Evolutionary conservation across 2,113 vertebrate genomes (phyloP).

Genomic region (Colossoma macropomum): DNA sequence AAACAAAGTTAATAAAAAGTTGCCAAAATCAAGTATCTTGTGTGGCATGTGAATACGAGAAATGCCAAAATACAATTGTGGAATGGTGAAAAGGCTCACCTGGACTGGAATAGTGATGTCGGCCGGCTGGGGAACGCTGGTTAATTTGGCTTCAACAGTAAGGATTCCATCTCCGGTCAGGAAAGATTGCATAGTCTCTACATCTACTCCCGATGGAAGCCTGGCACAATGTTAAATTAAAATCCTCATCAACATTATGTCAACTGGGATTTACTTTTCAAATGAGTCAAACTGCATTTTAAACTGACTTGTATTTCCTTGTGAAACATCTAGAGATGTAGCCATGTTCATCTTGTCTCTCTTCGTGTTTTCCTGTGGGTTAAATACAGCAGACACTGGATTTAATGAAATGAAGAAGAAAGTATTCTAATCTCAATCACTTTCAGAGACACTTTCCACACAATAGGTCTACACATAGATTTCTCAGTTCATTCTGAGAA

Average conservation of each 20-base stretch:
- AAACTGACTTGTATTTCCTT: constrained; percentile 78
- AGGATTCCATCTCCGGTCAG: constrained; percentile 76
- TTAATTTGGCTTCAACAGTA: constrained; percentile 71
- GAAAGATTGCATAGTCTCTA: constrained; percentile 60
- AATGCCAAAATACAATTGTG: not conserved
- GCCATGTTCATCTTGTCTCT: constrained; percentile 76
- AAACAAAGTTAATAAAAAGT: not conserved
- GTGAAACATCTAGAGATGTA: constrained; percentile 77
- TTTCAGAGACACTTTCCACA: not conserved
- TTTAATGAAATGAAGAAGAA: not conserved
- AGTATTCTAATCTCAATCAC: not conserved
- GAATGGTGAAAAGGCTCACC: constrained; percentile 42
- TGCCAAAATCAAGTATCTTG: not conserved
- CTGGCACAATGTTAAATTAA: constrained; percentile 57
- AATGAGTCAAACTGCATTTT: not conserved
- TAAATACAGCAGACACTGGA: not conserved
- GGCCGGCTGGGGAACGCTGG: constrained; percentile 49
- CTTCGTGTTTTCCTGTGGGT: constrained; percentile 74
- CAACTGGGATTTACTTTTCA: not conserved
- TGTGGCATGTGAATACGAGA: not conserved
- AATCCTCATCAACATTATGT: not conserved
- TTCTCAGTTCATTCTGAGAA: not conserved
- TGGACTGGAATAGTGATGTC: constrained; percentile 70
- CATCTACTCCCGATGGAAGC: constrained; percentile 69
- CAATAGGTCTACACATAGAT: too few species aligned